Evolutionary conservation across 2,113 vertebrate species (phyloP).

Genomic region (Raja brachyura): DNA sequence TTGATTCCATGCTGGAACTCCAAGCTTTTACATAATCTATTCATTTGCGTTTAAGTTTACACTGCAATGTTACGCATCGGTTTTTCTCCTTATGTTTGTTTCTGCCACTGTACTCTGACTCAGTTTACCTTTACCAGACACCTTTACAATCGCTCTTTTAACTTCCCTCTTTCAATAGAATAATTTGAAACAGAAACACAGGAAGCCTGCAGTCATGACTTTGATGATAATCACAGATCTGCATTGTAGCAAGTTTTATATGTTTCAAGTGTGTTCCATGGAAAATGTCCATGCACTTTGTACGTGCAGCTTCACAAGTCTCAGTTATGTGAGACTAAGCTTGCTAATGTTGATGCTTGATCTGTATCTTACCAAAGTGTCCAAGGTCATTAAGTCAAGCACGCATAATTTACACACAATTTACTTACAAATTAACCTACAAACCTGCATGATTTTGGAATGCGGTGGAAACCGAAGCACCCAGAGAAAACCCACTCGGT

Average conservation of each 20-base stretch:
- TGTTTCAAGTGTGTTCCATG: not conserved
- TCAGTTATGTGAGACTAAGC: not conserved
- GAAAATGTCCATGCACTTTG: not conserved
- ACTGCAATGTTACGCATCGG: too few species aligned
- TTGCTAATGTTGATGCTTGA: not conserved
- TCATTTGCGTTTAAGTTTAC: not conserved
- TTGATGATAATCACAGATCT: not conserved
- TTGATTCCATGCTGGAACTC: too few species aligned
- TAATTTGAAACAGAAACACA: not conserved
- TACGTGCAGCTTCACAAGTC: not conserved
- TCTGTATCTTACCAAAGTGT: not conserved
- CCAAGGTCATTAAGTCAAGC: not conserved
- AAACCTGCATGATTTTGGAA: too few species aligned
- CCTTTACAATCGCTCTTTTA: not conserved
- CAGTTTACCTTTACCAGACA: not conserved
- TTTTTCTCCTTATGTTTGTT: too few species aligned
- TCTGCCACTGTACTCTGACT: not conserved
- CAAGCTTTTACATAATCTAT: not conserved
- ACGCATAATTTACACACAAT: not conserved
- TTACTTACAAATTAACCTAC: too few species aligned
- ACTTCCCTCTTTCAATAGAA: not conserved
- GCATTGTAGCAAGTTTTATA: not conserved
- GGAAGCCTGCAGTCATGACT: not conserved
- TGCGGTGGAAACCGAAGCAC: too few species aligned
- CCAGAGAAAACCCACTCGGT: too few species aligned